phyloP scores from a whole-genome alignment of 2,888 invertebrate species.

The Scaptomyza parva region DNA sequence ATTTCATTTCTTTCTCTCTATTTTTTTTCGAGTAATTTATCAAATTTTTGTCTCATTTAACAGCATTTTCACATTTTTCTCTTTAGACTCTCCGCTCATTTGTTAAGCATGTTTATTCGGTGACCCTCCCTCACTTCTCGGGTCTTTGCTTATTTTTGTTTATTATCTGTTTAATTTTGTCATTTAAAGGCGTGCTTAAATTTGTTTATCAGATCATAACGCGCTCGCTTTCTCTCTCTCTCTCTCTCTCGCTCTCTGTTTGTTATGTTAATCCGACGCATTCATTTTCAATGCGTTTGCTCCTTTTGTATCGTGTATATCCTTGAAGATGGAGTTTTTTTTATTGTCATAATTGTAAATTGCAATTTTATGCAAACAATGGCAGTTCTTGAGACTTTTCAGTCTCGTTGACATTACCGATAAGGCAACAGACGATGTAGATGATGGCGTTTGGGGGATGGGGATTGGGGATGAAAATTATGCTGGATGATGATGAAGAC shows the following conservation, averaged over 20 bases:
- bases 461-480: too few relatives aligned
- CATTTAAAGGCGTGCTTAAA: constrained; percentile 53
- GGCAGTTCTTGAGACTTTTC: constrained; percentile 36
- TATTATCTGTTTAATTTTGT: constrained; percentile 43
- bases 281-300: constrained; percentile 49
- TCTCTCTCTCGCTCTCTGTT: too few relatives aligned
- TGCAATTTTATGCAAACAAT: constrained; percentile 83
- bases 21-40: constrained; percentile 55
- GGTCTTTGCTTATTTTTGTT: constrained; percentile 25
- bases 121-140: background rate
- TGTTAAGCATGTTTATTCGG: constrained; percentile 39
- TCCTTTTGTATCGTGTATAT: constrained; percentile 12
- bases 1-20: constrained; percentile 21
- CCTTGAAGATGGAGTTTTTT: constrained; percentile 23
- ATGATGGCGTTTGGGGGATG: too few relatives aligned
- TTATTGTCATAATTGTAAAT: constrained; percentile 82
- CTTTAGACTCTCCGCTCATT: constrained; percentile 61
- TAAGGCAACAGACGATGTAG: constrained; percentile 51
- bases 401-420: constrained; percentile 70
- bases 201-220: constrained; percentile 47
- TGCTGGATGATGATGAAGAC: constrained; percentile 6
- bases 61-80: constrained; percentile 45
- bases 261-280: constrained; percentile 45
- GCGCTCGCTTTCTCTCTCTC: too few relatives aligned
- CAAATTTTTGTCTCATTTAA: constrained; percentile 73